Conservation (phyloP, 2,113 vertebrate species). For the Centropristis striata region DNA sequence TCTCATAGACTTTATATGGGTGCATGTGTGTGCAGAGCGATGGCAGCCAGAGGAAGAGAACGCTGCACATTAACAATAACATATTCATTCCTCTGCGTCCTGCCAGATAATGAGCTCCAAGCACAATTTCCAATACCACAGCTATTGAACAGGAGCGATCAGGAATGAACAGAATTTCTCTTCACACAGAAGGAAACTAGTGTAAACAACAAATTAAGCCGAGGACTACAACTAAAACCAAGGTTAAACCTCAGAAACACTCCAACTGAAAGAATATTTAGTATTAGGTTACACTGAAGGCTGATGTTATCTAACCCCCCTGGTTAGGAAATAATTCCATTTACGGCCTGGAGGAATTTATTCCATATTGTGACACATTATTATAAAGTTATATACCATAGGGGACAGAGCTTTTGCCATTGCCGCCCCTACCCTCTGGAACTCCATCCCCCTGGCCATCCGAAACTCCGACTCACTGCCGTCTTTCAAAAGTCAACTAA, state of each 20-base stretch:
- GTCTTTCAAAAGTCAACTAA: no score
- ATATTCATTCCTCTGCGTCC: slow-evolving; percentile 10
- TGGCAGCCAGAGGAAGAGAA: background rate
- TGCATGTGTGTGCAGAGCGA: no score
- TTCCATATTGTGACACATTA: slow-evolving; percentile 29
- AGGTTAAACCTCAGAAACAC: slow-evolving; percentile 83
- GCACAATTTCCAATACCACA: slow-evolving; percentile 35
- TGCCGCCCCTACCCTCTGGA: no score
- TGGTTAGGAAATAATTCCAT: slow-evolving; percentile 37
- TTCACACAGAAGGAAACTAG: slow-evolving; percentile 70
- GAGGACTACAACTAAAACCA: slow-evolving; percentile 76
- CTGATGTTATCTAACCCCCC: slow-evolving; percentile 31
- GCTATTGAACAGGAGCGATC: slow-evolving; percentile 18
- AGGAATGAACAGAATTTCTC: slow-evolving; percentile 35
- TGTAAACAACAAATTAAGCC: slow-evolving; percentile 81
- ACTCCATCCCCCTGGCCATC: no score
- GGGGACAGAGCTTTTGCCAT: no score
- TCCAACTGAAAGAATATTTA: slow-evolving; percentile 51
- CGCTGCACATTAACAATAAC: slow-evolving; percentile 11
- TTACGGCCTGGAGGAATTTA: slow-evolving; percentile 16
- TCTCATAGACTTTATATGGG: no score
- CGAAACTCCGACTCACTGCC: no score
- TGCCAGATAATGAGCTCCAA: slow-evolving; percentile 41
- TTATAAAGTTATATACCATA: no score
- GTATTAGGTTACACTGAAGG: slow-evolving; percentile 49